phyloP scores from a whole-genome alignment of 2,113 vertebrate genomes.

The Gallinago jamesoni region DNA sequence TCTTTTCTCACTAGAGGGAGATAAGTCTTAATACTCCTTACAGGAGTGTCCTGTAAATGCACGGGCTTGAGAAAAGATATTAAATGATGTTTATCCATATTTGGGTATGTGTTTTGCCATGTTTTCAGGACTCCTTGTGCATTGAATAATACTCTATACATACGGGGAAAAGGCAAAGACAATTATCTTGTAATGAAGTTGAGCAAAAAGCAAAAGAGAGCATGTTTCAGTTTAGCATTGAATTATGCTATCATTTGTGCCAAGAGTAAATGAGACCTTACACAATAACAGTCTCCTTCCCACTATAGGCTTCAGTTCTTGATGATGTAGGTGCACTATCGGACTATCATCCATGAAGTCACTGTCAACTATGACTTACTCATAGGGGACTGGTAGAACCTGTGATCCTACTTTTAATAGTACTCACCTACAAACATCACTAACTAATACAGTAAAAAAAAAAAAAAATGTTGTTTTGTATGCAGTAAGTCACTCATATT shows the following conservation, averaged over 20 bases:
- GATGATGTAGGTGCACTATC: not conserved
- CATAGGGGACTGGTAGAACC: accelerated
- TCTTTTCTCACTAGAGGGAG: conserved; percentile 31
- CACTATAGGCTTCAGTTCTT: not conserved
- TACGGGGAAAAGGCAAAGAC: not conserved
- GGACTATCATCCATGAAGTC: not conserved
- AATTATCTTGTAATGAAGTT: not conserved
- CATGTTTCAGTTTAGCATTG: not conserved
- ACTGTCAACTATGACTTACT: not conserved
- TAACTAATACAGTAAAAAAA: not conserved
- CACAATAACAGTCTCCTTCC: not conserved
- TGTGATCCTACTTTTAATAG: not conserved
- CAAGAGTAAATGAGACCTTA: not conserved
- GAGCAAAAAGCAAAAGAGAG: not conserved
- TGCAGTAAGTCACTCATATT: not conserved
- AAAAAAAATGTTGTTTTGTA: not conserved
- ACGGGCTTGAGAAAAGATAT: not conserved
- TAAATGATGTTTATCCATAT: not conserved
- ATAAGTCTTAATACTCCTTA: conserved; percentile 16
- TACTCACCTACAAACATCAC: not conserved
- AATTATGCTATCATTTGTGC: accelerated
- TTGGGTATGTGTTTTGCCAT: not conserved
- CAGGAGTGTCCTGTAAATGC: not conserved
- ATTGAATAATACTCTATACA: not conserved
- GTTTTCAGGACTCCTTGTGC: not conserved